A percentile compares a stretch with the other conserved stretches of the same genome.
These are phyloP conservation scores for Cataglyphis albicans DNA, from an alignment of 2,888 invertebrate species.

Conservation along the genomic window DNA sequence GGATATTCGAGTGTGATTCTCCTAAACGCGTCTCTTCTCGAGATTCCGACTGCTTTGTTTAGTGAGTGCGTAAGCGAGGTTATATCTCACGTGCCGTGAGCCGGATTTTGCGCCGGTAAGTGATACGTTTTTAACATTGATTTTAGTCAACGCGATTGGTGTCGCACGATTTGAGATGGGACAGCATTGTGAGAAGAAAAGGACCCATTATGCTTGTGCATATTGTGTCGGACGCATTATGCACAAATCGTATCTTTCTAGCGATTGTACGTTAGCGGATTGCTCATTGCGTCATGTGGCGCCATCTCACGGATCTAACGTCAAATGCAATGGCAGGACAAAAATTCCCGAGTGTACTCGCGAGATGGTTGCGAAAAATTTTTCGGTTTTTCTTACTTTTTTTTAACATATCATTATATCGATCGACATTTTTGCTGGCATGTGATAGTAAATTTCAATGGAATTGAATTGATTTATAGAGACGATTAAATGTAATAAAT, in stretches of 20 bases:
- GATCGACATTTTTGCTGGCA: slow-evolving; percentile 4
- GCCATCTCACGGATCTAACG: slow-evolving; percentile 67
- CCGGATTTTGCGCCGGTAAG: slow-evolving; percentile 85
- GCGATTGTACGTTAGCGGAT: neutral
- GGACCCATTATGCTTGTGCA: neutral
- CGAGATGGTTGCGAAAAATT: neutral
- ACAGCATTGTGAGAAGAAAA: too few species aligned
- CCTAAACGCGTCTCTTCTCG: neutral
- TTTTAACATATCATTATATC: slow-evolving; percentile 10
- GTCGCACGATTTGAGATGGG: neutral
- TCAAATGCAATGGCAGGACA: slow-evolving; percentile 7
- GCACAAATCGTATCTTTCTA: neutral
- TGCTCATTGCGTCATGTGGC: slow-evolving; percentile 60
- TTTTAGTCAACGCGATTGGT: neutral
- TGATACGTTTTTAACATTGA: slow-evolving; percentile 51
- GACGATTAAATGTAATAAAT: neutral
- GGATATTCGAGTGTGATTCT: slow-evolving; percentile 26
- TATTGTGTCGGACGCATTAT: neutral
- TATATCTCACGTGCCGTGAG: slow-evolving; percentile 65
- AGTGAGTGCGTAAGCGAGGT: neutral
- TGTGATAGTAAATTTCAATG: neutral
- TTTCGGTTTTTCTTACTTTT: neutral
- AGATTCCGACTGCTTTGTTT: neutral
- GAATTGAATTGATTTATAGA: slow-evolving; percentile 9
- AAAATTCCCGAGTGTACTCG: slow-evolving; percentile 34